Base-by-base conservation (phyloP, 2,113 vertebrate genomes). In the Psophia crepitans region DNA sequence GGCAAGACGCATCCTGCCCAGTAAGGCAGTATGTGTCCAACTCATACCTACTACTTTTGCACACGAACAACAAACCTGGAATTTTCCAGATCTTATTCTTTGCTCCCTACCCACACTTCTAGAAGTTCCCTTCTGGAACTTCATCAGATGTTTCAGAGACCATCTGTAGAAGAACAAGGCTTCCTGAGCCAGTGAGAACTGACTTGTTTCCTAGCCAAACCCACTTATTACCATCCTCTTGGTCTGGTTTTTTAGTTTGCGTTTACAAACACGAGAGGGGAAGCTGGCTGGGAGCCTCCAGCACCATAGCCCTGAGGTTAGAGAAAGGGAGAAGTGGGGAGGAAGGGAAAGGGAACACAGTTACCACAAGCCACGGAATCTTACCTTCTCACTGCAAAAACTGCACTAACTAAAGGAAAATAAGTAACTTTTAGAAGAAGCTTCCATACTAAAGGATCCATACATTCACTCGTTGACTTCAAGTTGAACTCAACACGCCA, bases 61-160 rank as follows among this genome's bases (percentile, higher is more conserved):
- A 74, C 22, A 30, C 33, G 39, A 39, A 61, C 11, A 46, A 26
- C 56, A 26, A 27, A 0, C 0, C 0, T 6, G 39, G 16, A 56
- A 66, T n/a, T 61, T 70, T 88, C 84, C 57, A 5, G 11, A 37
- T 66, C 41, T 48, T 24, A 23, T 53, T 18, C 43, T 35, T 11
- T 24, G n/a, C 33, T 65, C 65, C 48, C 32, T 13, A 15, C 4
- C 4, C 32, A 41, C n/a, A 19, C 24, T 57, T 81, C 15, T 20
- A 53, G 43, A 54, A 39, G 68, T 39, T 57, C 61, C 33, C 20
- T 54, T n/a, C 35, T 60, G 41, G 61, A 70, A 86, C 37, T 35
- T 53, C 54, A 43, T 44, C 28, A 53, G 21, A 11, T 63, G 33
- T 46, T 92, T 84, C 74, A 51, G 22, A 70, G 43, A 68, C 6